Conservation (phyloP, 2,888 invertebrate species). For the Lycaena phlaeas region DNA sequence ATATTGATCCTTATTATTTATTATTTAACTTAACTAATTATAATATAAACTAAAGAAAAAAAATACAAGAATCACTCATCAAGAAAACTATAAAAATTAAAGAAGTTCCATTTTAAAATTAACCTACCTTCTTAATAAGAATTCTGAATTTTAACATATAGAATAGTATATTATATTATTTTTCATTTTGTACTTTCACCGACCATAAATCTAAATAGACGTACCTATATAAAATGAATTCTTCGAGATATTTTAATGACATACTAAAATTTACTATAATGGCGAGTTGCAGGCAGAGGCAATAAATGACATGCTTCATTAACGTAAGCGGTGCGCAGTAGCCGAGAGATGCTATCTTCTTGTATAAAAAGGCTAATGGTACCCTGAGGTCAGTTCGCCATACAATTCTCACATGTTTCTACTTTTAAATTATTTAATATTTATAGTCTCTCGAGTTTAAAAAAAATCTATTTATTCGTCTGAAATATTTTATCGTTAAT, state of each 20-base stretch:
- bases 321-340: conserved; percentile 59
- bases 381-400: conserved; percentile 37
- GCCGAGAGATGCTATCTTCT: conserved; percentile 57
- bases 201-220: neutral
- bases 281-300: conserved; percentile 33
- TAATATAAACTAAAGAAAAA: no score
- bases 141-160: neutral
- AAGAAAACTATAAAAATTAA: no score
- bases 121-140: no score
- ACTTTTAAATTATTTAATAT: conserved; percentile 8
- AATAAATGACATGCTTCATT: conserved; percentile 57
- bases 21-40: no score
- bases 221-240: neutral
- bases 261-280: conserved; percentile 12
- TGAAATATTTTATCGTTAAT: no score
- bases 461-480: no score
- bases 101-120: no score
- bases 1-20: no score
- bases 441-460: no score
- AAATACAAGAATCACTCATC: no score
- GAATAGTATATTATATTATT: neutral
- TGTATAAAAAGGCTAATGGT: conserved; percentile 54
- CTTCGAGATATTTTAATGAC: conserved; percentile 4
- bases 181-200: neutral
- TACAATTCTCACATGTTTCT: conserved; percentile 12